Evolutionary conservation across 2,113 vertebrate species (phyloP), one percentile per base, ranked within the genome.

Genomic region (Rhizomys pruinosus): DNA sequence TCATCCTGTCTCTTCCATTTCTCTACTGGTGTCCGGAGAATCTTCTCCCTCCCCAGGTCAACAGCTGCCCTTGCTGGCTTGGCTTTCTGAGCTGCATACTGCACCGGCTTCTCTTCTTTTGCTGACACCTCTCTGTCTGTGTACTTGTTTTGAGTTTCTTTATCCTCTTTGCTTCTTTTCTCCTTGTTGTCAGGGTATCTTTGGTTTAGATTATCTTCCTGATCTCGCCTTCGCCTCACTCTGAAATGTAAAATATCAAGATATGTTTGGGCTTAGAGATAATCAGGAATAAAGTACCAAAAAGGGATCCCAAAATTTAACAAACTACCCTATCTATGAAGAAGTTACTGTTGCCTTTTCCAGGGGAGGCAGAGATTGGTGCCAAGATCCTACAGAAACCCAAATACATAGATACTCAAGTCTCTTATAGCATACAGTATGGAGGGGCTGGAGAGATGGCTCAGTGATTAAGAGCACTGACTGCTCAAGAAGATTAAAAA

Each of bases 1-100:
- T 98, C 99, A 82, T 99, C 99, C 57, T 94, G 98, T 68, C 96
- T 98, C 96, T 98, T 99, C 99, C 98, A 98, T 94, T 98, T 98
- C 29, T 99, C 99, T 69, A 93, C 15, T 13, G 96, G 96, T 34
- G 97, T 98, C 95, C 98, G 98, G n/a, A 96, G 90, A 78, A 92
- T 86, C 86, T 97, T 98, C 57, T 99, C 98, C 94, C 96, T 98
- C 73, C 84, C 95, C 7, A 96, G 96, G 84, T 99, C 98, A 1
- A 95, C 44, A 61, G 61, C 0, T 64, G 78, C 85, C 69, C 93
- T 96, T 61, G 81, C 89, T 42, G 86, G 66, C 95, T 97, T 98
- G 63, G 93, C 95, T 96, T 98, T 98, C 16, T 84, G 97, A 84
- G 96, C 93, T 13, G 94, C 93, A 57, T 94, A 95, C 0, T 91